Evolutionary conservation across 2,113 vertebrate species (phyloP).

Genomic region (Isichthys henryi): DNA sequence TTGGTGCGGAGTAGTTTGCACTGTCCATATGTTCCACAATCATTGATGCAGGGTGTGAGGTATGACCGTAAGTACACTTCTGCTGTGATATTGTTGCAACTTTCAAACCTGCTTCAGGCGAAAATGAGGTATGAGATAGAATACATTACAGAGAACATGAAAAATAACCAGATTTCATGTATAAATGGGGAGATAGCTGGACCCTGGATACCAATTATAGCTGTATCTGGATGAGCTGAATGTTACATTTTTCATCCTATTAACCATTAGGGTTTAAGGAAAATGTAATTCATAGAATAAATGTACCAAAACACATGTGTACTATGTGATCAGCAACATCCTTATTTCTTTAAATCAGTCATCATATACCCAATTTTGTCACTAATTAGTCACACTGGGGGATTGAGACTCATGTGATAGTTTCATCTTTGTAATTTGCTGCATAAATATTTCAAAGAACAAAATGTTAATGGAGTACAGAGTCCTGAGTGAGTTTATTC

Average conservation of each 20-base stretch:
- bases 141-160: background rate
- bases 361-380: background rate
- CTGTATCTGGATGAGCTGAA: background rate
- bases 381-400: background rate
- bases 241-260: background rate
- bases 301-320: background rate
- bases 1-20: conserved; percentile 96
- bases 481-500: background rate
- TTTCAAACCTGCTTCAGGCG: conserved; percentile 63
- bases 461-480: background rate
- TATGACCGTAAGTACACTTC: conserved; percentile 89
- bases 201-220: background rate
- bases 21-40: conserved; percentile 92
- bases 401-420: background rate
- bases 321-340: background rate
- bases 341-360: background rate
- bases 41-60: conserved; percentile 90
- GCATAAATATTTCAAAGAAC: background rate
- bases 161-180: background rate
- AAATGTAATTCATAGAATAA: background rate
- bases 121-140: background rate
- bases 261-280: background rate
- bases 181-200: background rate
- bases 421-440: background rate
- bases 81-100: conserved; percentile 74